Base-by-base conservation (phyloP, 2,797 vertebrate species). In the Bryconaethiops microstoma region DNA sequence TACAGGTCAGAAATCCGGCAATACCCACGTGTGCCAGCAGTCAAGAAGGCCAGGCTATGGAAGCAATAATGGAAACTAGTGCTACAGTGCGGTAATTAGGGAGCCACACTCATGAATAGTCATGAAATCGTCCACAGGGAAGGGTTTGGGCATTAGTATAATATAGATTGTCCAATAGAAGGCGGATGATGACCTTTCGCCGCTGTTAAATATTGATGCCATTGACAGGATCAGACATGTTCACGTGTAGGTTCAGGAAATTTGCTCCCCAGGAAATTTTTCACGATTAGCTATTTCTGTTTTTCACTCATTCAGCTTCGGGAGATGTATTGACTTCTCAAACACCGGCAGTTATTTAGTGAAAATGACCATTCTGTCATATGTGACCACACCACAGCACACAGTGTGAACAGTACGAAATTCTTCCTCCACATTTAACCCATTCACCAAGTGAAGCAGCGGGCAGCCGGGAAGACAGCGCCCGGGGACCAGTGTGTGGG, bases 141-240 rank as follows among this genome's bases (percentile, higher is more conserved):
- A 48, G n/a, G 74, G 59, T 60, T n/a, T 17, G 25, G 16, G 17
- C 86, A 91, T 93, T 90, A 88, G 85, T 88, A 88, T 91, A 80
- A 87, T 91, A 91, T 91, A 87, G 88, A 89, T 92, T 89, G 85
- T 77, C 81, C 85, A 81, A 88, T 40, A 90, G 86, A 86, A 77
- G 88, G 89, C 39, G 65, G 78, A 80, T 89, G 82, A 83, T 85
- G 86, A 90, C 89, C 88, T 91, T 89, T 89, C 40, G 16, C 45
- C 54, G 75, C 59, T 48, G 59, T 62, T 85, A 87, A 90, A 90
- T 90, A 91, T 89, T 88, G 80, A 88, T 88, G 69, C 84, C 83
- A 85, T 82, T 78, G 79, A 87, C 81, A 79, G 77, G 70, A 76
- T 79, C 71, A 78, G 76, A 83, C 76, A 78, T 79, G 88, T 74